These are phyloP conservation scores for Isotomurus palustris DNA, from an alignment of 2,888 invertebrate genomes.

Conservation along the genomic window DNA sequence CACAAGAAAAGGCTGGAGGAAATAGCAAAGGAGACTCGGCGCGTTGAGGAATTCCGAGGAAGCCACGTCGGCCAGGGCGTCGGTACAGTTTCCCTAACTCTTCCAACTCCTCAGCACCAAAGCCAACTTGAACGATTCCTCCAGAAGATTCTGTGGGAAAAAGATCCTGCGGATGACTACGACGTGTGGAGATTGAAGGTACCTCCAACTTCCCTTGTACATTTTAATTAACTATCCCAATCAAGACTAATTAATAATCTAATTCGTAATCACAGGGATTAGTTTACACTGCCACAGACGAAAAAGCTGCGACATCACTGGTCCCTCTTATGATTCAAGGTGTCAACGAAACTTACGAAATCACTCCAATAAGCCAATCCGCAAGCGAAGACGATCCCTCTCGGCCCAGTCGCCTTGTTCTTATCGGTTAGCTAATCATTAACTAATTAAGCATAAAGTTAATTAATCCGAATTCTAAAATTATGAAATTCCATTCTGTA, in stretches of 20 bases:
- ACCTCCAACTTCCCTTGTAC: background rate
- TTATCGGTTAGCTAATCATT: conserved; percentile 13
- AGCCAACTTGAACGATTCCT: conserved; percentile 33
- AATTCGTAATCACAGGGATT: background rate
- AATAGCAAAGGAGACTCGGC: conserved; percentile 18
- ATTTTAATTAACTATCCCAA: background rate
- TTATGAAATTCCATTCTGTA: too few relatives aligned
- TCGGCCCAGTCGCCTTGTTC: conserved; percentile 20
- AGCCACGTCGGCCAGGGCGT: conserved; percentile 41
- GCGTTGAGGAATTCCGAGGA: conserved; percentile 20
- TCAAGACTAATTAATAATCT: background rate
- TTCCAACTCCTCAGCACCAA: conserved; percentile 34
- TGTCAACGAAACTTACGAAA: conserved; percentile 44
- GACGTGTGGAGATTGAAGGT: conserved; percentile 36
- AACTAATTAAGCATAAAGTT: too few relatives aligned
- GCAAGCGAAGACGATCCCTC: conserved; percentile 6
- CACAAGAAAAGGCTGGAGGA: conserved; percentile 19
- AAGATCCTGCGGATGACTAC: conserved; percentile 1
- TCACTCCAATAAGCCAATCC: conserved; percentile 20
- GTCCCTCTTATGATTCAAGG: conserved; percentile 46
- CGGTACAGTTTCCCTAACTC: conserved; percentile 34
- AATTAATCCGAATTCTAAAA: too few relatives aligned
- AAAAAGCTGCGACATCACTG: background rate
- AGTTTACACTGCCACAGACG: background rate
- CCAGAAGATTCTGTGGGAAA: conserved; percentile 40